phyloP scores from a whole-genome alignment of 2,797 vertebrate genomes.

The Enoplosus armatus region DNA sequence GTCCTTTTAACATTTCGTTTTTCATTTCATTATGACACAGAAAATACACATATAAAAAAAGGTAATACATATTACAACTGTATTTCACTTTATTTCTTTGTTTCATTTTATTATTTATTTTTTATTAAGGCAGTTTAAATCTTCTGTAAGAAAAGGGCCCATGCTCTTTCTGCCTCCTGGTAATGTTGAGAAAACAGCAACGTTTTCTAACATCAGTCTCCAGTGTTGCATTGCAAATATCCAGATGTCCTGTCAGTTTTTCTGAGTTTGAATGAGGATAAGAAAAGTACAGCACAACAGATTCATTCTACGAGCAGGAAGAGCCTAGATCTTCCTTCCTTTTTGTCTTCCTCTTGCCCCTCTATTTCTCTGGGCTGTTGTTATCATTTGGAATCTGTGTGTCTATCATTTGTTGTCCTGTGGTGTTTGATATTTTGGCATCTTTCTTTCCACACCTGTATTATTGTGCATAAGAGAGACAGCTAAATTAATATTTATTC shows the following conservation, averaged over 20 bases:
- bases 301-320: not conserved
- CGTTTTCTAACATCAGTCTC: not conserved
- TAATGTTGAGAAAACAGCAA: not conserved
- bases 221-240: not conserved
- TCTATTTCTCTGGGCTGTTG: not conserved
- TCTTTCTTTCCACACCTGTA: slow-evolving; percentile 2
- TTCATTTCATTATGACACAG: too few relatives aligned
- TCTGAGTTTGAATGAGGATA: not conserved
- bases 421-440: slow-evolving; percentile 13
- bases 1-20: not conserved
- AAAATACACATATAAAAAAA: too few relatives aligned
- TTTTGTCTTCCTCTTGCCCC: not conserved
- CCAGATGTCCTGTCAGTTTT: not conserved
- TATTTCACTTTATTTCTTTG: too few relatives aligned
- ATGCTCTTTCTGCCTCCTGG: not conserved
- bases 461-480: slow-evolving; percentile 35
- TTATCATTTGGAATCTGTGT: not conserved
- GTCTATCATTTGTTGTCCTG: slow-evolving; percentile 5
- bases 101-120: too few relatives aligned
- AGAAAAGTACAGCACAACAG: not conserved
- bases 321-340: not conserved
- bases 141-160: not conserved
- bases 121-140: not conserved
- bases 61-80: too few relatives aligned
- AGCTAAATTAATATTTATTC: slow-evolving; percentile 33